Evolutionary conservation across 2,113 vertebrate genomes (phyloP).

Genomic region (Trichomycterus rosablanca): DNA sequence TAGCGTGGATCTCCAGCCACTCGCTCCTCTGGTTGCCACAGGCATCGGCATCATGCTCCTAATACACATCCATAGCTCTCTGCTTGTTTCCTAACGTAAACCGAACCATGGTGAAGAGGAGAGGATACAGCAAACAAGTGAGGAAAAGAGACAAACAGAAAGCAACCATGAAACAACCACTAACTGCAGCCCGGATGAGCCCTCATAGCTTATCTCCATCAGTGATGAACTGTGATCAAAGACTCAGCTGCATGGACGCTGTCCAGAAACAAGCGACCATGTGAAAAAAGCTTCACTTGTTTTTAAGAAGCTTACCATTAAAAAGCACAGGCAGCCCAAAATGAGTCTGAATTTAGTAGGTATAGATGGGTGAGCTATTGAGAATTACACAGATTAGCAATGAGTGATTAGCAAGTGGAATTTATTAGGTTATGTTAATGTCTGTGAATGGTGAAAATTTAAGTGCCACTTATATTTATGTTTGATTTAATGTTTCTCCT

Average conservation of each 20-base stretch:
- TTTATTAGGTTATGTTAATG: conserved; percentile 27
- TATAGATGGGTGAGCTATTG: conserved; percentile 14
- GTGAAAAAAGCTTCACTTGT: conserved; percentile 28
- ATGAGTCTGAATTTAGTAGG: conserved; percentile 22
- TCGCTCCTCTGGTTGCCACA: conserved; percentile 52
- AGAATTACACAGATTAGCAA: conserved; percentile 29
- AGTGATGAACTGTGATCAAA: conserved; percentile 37
- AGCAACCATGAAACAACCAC: conserved; percentile 9
- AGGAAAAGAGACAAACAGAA: conserved; percentile 22
- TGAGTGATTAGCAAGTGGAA: conserved; percentile 27
- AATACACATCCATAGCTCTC: conserved; percentile 40
- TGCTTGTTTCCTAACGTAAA: conserved; percentile 57
- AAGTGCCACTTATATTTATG: conserved; percentile 34
- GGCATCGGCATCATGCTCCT: conserved; percentile 46
- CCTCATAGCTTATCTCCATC: conserved; percentile 23
- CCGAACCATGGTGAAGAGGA: conserved; percentile 15
- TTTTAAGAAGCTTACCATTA: conserved; percentile 15
- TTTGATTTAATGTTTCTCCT: conserved; percentile 19
- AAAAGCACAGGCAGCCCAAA: not conserved
- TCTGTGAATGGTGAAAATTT: conserved; percentile 34
- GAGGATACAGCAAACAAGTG: conserved; percentile 8
- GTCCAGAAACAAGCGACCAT: conserved; percentile 18
- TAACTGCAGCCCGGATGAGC: conserved; percentile 16
- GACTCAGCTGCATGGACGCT: conserved; percentile 29
- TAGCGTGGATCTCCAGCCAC: conserved; percentile 47